Conservation (phyloP, 2,888 invertebrate species). For the Thera britannica region DNA sequence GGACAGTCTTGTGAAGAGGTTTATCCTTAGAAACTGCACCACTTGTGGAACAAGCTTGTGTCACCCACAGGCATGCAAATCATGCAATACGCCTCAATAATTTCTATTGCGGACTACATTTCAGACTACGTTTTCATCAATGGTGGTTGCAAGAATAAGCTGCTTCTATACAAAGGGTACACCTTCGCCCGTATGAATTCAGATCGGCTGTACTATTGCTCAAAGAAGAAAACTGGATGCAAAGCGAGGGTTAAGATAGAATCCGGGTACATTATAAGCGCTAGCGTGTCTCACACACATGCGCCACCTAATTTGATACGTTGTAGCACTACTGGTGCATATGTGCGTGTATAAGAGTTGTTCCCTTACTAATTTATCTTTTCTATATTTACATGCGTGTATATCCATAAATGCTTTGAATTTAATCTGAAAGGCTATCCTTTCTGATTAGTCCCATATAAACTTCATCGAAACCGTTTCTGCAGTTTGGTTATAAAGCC, state of each 20-base stretch:
- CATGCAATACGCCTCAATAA: background rate
- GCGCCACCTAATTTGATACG: constrained; percentile 7
- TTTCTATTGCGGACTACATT: background rate
- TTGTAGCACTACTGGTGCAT: background rate
- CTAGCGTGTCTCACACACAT: constrained; percentile 17
- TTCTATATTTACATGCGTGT: too few relatives aligned
- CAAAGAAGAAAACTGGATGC: constrained; percentile 52
- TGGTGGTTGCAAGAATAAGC: constrained; percentile 40
- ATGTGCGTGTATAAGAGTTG: background rate
- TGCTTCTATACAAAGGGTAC: constrained; percentile 41
- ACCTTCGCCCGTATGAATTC: constrained; percentile 53
- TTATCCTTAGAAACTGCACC: too few relatives aligned
- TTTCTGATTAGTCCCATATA: too few relatives aligned
- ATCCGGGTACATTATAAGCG: constrained; percentile 9
- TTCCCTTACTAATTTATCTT: background rate
- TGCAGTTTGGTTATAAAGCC: too few relatives aligned
- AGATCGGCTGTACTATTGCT: constrained; percentile 55
- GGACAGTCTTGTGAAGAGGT: too few relatives aligned
- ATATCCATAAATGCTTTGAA: too few relatives aligned
- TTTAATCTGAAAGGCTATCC: too few relatives aligned
- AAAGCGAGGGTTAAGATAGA: constrained; percentile 37
- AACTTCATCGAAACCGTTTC: too few relatives aligned
- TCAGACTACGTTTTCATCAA: constrained; percentile 13
- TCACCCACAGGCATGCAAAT: too few relatives aligned
- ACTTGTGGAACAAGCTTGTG: too few relatives aligned